Conservation (phyloP, 2,113 vertebrate genomes). For the Lagopus muta region DNA sequence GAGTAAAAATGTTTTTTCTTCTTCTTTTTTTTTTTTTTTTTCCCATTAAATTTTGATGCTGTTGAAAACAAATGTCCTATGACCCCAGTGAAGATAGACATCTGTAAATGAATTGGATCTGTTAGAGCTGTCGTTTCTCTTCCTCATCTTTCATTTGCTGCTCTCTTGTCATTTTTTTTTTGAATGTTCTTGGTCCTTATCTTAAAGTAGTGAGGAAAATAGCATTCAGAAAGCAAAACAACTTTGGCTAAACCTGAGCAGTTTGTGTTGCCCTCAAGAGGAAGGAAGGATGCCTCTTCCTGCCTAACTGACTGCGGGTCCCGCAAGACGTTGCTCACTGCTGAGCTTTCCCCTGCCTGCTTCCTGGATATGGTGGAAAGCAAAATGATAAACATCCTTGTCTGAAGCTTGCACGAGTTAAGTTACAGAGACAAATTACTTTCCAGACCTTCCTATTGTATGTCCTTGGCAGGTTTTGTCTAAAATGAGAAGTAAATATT, state of each 20-base stretch:
- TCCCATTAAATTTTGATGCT: not conserved
- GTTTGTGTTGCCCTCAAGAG: constrained; percentile 20
- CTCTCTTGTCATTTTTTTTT: not conserved
- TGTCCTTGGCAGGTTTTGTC: not conserved
- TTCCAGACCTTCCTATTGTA: constrained; percentile 3
- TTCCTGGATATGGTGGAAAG: constrained; percentile 66
- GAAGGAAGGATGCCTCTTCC: constrained; percentile 73
- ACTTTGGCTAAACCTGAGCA: not conserved
- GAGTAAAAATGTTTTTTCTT: not conserved
- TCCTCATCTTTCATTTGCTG: not conserved
- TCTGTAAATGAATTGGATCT: not conserved
- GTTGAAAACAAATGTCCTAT: not conserved
- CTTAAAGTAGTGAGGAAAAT: not conserved
- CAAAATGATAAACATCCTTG: constrained; percentile 51
- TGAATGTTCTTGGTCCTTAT: rapidly evolving
- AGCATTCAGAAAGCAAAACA: not conserved
- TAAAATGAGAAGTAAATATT: not conserved
- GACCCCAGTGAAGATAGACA: rapidly evolving
- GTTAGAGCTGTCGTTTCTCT: not conserved
- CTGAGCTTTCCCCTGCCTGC: constrained; percentile 50
- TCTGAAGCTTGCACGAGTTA: constrained; percentile 27
- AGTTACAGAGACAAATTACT: constrained; percentile 49
- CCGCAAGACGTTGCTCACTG: constrained; percentile 37
- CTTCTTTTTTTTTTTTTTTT: not conserved
- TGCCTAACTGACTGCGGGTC: not conserved